These are phyloP conservation scores for Aphidius gifuensis DNA, from an alignment of 1,140 invertebrate genomes.

Conservation along the genomic window DNA sequence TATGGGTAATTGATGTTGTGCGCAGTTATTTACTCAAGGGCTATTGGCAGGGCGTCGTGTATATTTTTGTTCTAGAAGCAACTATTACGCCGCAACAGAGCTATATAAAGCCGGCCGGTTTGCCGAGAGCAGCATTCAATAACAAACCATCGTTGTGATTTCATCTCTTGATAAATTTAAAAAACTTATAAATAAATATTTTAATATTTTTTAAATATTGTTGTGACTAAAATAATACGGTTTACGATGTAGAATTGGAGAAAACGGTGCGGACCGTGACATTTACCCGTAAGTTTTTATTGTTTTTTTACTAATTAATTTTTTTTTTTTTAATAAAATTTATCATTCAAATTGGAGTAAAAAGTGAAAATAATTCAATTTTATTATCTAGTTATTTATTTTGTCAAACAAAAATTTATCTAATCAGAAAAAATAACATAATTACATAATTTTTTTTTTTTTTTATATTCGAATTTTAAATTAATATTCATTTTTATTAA, in stretches of 20 bases:
- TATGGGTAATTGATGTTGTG: constrained; percentile 8
- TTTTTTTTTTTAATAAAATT: background rate
- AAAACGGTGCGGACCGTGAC: constrained; percentile 46
- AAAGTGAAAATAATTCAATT: background rate
- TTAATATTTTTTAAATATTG: constrained; percentile 12
- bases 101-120: constrained; percentile 18
- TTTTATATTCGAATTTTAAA: too few species aligned
- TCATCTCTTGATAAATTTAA: constrained; percentile 22
- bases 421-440: background rate
- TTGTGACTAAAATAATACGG: constrained; percentile 12
- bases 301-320: background rate
- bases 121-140: constrained; percentile 43
- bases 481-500: too few species aligned
- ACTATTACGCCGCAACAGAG: constrained; percentile 22
- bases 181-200: constrained; percentile 21
- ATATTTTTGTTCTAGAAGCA: constrained; percentile 33
- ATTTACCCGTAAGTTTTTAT: constrained; percentile 48
- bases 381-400: background rate
- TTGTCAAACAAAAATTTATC: background rate
- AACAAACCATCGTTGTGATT: constrained; percentile 38
- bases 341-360: too few species aligned
- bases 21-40: constrained; percentile 8
- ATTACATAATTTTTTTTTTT: background rate
- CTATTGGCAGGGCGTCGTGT: constrained; percentile 29
- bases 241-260: constrained; percentile 24